Conservation (phyloP, 2,113 vertebrate species). For the Eudyptes chrysolophus region DNA sequence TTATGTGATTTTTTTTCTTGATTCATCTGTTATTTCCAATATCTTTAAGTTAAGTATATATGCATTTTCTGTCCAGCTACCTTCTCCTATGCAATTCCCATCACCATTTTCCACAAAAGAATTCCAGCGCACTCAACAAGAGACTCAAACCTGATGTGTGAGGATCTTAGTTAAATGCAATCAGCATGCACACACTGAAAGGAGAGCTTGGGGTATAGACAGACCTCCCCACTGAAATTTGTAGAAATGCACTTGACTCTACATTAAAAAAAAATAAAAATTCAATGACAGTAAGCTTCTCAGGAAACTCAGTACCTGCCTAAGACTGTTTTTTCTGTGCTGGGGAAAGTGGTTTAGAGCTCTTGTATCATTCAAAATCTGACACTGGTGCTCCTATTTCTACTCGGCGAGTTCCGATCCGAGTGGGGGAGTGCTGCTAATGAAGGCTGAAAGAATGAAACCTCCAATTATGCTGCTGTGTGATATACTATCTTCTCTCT, state of each 20-base stretch:
- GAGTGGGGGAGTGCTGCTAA: neutral
- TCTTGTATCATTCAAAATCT: neutral
- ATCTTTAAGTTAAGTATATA: neutral
- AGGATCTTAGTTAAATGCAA: neutral
- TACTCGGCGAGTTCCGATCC: neutral
- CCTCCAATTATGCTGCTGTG: slow-evolving; percentile 2
- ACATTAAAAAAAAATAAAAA: neutral
- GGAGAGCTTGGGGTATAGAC: neutral
- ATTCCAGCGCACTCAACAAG: neutral
- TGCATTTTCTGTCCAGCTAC: neutral
- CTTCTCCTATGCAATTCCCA: neutral
- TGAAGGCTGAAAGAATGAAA: slow-evolving; percentile 27
- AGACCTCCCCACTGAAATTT: neutral
- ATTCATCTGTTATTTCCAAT: neutral
- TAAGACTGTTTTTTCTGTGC: neutral
- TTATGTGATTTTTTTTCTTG: neutral
- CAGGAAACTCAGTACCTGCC: neutral
- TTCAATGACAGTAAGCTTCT: neutral
- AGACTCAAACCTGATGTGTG: neutral
- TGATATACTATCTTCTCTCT: neutral
- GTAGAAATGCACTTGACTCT: neutral
- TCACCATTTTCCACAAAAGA: neutral
- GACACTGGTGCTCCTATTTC: neutral
- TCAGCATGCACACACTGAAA: neutral
- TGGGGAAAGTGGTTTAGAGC: neutral